Percentiles rank a stretch among this genome's conserved stretches.
Evolutionary conservation across 2,113 vertebrate genomes (phyloP).

Genomic region (Labeo catla): DNA sequence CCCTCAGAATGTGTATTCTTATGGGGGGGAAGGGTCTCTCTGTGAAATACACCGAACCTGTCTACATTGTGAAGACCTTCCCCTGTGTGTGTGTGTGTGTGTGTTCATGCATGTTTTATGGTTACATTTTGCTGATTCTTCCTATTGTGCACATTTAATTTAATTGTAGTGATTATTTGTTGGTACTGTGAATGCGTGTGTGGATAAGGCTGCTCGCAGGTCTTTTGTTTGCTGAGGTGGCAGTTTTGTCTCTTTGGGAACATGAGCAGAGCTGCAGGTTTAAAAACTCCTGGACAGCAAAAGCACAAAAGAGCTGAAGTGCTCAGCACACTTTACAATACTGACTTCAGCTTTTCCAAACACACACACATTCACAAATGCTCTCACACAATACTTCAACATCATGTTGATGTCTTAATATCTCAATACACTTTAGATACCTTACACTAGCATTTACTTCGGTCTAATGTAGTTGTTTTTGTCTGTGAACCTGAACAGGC

Average conservation of each 20-base stretch:
- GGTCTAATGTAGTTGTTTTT: background rate
- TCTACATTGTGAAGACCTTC: conserved; percentile 12
- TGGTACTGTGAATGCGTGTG: background rate
- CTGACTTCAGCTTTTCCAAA: conserved; percentile 26
- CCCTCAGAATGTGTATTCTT: background rate
- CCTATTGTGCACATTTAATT: background rate
- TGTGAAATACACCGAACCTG: conserved; percentile 13
- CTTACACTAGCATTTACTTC: background rate
- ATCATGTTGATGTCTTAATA: background rate
- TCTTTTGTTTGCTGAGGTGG: conserved; percentile 51
- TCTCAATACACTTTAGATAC: background rate
- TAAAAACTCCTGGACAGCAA: conserved; percentile 47
- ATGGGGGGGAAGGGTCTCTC: background rate
- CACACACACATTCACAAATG: conserved; percentile 16
- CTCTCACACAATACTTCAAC: background rate
- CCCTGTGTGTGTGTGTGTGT: background rate
- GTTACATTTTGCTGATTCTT: background rate
- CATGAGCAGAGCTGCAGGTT: conserved; percentile 35
- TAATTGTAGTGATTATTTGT: conserved; percentile 23
- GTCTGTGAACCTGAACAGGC: background rate
- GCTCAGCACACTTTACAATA: conserved; percentile 30
- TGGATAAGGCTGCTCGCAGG: background rate
- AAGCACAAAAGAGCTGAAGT: conserved; percentile 39
- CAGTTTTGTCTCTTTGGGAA: conserved; percentile 43
- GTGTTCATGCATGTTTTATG: background rate